Base-by-base conservation (phyloP, 2,888 invertebrate species). In the Nomada goodeniana region DNA sequence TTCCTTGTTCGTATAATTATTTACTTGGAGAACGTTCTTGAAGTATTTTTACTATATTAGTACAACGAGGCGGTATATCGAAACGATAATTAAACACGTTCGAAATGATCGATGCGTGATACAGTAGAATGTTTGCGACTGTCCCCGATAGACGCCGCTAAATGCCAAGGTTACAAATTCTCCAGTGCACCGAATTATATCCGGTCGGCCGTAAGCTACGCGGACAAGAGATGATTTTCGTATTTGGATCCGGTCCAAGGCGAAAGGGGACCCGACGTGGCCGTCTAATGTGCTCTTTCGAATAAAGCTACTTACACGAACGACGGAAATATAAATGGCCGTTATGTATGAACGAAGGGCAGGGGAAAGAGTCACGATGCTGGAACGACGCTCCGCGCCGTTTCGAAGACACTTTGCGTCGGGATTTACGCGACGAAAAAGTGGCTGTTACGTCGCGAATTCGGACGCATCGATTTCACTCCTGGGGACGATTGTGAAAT, bases 251-350 rank as follows among this genome's bases (percentile, higher is more conserved):
- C 13, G 60, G 52, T 78, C 83, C 83, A 83, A 83, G 69, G 69
- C 64, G 83, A 76, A 75, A 61, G 72, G 67, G 78, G 75, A 83
- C 74, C 77, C 75, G 77, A 55, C 72, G 52, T 61, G 70, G 50
- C 60, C 78, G 83, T 83, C 83, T 83, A 83, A 83, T 83, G 83
- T 83, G 78, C 78, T 83, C 83, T 83, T 83, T 83, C 83, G 64
- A 83, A 83, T 83, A 83, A 83, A 83, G 77, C 83, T 83, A 76
- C 83, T 83, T 79, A 73, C 83, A 67, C 55, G 75, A 76, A 63
- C 72, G 83, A 76, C 83, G 75, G 83, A 83, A 83, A 83, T 83
- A 83, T 78, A 83, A 83, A 83, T 68, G 76, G 75, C 9, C 52
- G 69, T 63, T 44, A 69, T 67, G 64, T 75, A 79, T 53, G 71